Base-by-base conservation (phyloP, 2,113 vertebrate species). In the Gasterosteus nipponicus region DNA sequence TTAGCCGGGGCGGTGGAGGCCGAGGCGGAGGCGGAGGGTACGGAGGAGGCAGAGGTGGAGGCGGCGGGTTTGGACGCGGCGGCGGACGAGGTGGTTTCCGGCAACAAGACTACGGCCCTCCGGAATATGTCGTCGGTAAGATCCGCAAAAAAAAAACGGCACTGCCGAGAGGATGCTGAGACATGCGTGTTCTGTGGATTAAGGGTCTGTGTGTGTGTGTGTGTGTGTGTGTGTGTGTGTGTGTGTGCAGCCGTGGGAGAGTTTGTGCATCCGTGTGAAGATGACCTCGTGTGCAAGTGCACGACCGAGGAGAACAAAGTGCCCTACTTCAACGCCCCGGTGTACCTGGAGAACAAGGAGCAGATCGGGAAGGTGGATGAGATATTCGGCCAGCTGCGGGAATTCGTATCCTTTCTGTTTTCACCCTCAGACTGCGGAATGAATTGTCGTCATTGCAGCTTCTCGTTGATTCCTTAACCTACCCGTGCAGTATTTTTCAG, bases 351-450 rank as follows among this genome's bases (percentile, higher is more conserved):
- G 85, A 99, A 99, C 90, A 99, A 99, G 87, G 97, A 99, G 69
- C 97, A 99, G 85, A 98, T 99, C 10, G 98, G 98, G 14, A 99
- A 99, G 89, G 96, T 99, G 83, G 98, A 99, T 77, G 98, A 99
- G 92, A 99, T 99, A 88, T 99, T 99, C 2, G 98, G 98, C 11
- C 97, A 99, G 80, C 94, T 99, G 33, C 93, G 97, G 63, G 97
- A 98, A 76, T 99, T 99, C 94, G 98, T 99, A 99, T 99, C 98
- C 95, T 99, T 97, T 78, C 2, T 68, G 14, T 56, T 3, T 0
- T 15, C n/a, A 15, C 44, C 44, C 61, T 75, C 2, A 15, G 46
- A 61, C 10, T 44, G 19, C 39, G 7, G 2, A 8, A 56, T 47
- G 1, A 16, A 54, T 31, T 15, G 19, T 44, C 0, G 10, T 16